Percentiles rank a stretch among this genome's conserved stretches.
phyloP scores from a whole-genome alignment of 2,888 invertebrate species.

The Plemyria rubiginata region DNA sequence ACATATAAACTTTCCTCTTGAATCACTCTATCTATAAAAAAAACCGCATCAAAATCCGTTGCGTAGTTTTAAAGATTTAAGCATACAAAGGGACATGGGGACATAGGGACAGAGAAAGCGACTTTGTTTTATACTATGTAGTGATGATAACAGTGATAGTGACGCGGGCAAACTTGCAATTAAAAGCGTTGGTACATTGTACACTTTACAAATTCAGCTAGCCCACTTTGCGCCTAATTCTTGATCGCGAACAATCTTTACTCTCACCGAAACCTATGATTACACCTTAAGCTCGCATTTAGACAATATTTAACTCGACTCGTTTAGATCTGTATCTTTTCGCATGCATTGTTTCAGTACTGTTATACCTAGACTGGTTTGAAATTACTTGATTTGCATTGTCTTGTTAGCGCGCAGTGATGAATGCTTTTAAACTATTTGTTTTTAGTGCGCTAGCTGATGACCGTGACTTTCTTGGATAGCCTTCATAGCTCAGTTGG shows the following conservation, averaged over 20 bases:
- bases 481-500: no score
- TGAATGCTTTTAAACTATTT: conserved; percentile 16
- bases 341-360: conserved; percentile 53
- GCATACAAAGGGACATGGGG: no score
- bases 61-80: no score
- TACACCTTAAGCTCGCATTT: conserved; percentile 46
- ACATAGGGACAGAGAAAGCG: no score
- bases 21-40: no score
- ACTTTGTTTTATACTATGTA: no score
- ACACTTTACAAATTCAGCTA: conserved; percentile 9
- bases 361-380: conserved; percentile 34
- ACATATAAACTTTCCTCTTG: no score
- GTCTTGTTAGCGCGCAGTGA: conserved; percentile 35
- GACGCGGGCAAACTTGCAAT: not conserved
- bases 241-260: conserved; percentile 24
- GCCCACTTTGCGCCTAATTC: conserved; percentile 18
- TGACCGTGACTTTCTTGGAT: conserved; percentile 13
- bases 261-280: conserved; percentile 41
- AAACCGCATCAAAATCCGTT: no score
- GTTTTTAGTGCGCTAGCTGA: conserved; percentile 11
- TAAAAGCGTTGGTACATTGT: not conserved
- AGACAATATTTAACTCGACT: conserved; percentile 59
- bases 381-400: conserved; percentile 36
- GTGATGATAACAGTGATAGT: no score
- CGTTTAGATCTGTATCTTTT: conserved; percentile 56